Base-by-base conservation (phyloP, 2,888 invertebrate species). In the Dascillus cervinus region DNA sequence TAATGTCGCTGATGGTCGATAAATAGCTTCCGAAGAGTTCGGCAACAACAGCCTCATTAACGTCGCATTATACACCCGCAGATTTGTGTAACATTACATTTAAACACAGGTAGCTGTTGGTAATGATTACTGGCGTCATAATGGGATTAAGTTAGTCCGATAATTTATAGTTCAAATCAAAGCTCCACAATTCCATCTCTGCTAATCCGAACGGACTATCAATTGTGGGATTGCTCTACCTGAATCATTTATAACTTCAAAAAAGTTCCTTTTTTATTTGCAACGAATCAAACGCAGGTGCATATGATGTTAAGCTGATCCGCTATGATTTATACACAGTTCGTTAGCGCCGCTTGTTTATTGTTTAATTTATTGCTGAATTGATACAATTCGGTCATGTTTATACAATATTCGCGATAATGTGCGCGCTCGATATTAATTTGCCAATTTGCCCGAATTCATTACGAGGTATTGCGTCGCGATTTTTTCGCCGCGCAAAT, bases 141-240 rank as follows among this genome's bases (percentile, higher is more conserved):
- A 58, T 56, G 53, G 60, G 60, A 63, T 63, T 63, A 61, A 52
- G 53, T 48, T 59, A 60, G 61, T 57, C 60, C 50, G 43, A 49
- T 60, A 60, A 63, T 63, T 62, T 63, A 63, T 59, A 47, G 53
- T 39, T 41, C 32, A 48, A 50, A 52, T 52, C 53, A 52, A 47
- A 49, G 41, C 35, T 44, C 43, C 44, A 50, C 46, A 46, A 48
- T 51, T 52, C 53, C 55, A 53, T 49, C 54, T 52, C 52, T 55
- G 39, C 49, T 63, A 65, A 64, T 64, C 64, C 61, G 45, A 40
- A 35, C 46, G 49, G 58, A 60, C 64, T 61, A 65, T 65, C 64
- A 65, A 65, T 65, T 64, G 60, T 59, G 60, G 64, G 65, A 65
- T 65, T 65, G 62, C 56, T n/a, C n/a, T 61, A 60, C 59, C 59